Evolutionary conservation across 2,888 invertebrate species (phyloP), one percentile per base, ranked within the genome.

Genomic region (Micoletzkya japonica): DNA sequence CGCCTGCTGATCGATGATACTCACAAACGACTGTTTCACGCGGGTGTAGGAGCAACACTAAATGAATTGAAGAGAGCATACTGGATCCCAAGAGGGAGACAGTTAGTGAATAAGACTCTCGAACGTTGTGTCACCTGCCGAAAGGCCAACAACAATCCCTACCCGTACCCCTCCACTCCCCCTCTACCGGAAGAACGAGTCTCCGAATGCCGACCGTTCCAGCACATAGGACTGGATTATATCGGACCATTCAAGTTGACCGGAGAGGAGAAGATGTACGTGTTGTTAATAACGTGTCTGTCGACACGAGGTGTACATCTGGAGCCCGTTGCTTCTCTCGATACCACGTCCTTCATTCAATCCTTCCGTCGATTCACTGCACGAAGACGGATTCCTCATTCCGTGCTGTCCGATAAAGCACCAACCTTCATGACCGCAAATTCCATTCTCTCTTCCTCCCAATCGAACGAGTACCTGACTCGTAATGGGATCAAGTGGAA

Each of bases 231-330:
- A 17, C 66, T 86, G 0, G 86, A 86, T 59, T 84, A 86, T 50
- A 81, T 85, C 4, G 87, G 87, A 0, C 87, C 87, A 0, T 57
- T 87, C 20, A 74, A 69, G 39, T 70, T 86, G 14, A 80, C 73
- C 69, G 52, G 49, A n/a, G 60, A 30, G 0, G 20, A 30, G 3
- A 81, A 85, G 58, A 79, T 73, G 1, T 87, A 83, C 81, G 77
- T 87, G 17, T 76, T 79, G 17, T 44, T 87, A 14, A 84, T 82
- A 68, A 87, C 87, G 0, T 87, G 87, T 77, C 85, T 86, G 1
- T 76, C 86, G 0, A 86, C 85, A 52, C 72, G 86, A 14, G 80
- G 83, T 0, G 76, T 87, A 4, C 86, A 87, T 73, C 73, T 88
- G 14, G 86, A 87, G 75, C 26, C 86, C 4, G 77, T 85, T 1